Conservation (phyloP, 2,113 vertebrate species). For the Triplophysa dalaica region DNA sequence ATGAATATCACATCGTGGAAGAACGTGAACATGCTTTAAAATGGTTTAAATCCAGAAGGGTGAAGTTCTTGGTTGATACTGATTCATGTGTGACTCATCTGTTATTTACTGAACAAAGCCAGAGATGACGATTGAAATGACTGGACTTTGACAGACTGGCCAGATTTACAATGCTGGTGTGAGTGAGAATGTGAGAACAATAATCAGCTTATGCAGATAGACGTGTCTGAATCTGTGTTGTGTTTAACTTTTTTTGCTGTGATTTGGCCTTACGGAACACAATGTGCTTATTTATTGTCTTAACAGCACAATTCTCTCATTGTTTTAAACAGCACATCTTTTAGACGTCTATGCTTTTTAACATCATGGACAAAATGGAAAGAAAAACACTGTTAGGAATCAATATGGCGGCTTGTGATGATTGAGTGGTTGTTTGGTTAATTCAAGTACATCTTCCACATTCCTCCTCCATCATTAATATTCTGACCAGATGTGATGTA, state of each 20-base stretch:
- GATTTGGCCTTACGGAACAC: not conserved
- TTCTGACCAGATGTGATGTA: not conserved
- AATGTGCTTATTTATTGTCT: not conserved
- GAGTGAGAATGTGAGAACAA: not conserved
- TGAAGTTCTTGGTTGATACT: not conserved
- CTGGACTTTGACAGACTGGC: slow-evolving; percentile 8
- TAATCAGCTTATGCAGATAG: not conserved
- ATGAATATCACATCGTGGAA: not conserved
- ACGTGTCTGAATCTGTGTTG: not conserved
- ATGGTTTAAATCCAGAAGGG: not conserved
- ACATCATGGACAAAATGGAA: no score
- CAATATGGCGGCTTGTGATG: not conserved
- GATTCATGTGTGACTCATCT: slow-evolving; percentile 31
- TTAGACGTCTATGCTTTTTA: not conserved
- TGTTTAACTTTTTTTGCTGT: not conserved
- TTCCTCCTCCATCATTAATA: not conserved
- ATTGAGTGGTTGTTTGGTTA: not conserved
- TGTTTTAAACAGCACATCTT: no score
- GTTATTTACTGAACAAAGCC: slow-evolving; percentile 21
- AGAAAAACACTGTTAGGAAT: no score
- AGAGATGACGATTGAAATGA: slow-evolving; percentile 37
- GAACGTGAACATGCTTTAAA: no score
- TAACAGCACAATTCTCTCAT: not conserved
- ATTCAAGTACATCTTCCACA: not conserved
- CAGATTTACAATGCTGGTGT: not conserved